Base-by-base conservation (phyloP, 2,113 vertebrate species). In the Pedionomus torquatus region DNA sequence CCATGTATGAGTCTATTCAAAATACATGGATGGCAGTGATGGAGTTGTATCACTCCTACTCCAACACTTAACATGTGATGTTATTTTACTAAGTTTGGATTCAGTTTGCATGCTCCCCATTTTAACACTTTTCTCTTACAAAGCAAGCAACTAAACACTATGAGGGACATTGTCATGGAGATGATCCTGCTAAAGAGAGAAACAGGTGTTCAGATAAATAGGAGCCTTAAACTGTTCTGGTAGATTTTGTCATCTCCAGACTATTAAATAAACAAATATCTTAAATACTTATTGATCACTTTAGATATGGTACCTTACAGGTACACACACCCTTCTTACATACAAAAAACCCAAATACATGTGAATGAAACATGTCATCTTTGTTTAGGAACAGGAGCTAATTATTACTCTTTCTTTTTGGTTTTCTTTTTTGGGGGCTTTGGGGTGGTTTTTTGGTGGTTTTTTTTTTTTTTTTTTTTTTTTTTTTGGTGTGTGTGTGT, bases 121-220 rank as follows among this genome's bases (percentile, higher is more conserved):
- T 79, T 79, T 91, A 89, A 87, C 46, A 71, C 20, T 84, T 86
- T 46, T 85, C 39, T 85, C 48, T 91, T 83, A 76, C 23, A 92
- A 77, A 90, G 55, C 37, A 76, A 91, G 75, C 65, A 89, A 46
- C 63, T 81, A 83, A 91, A 92, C 64, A 80, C 2, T 20, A 31
- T 52, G 55, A 95, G 46, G 66, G 79, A 71, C 69, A 96, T 74
- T 96, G 87, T 92, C 78, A 95, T 90, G 87, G 90, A 86, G 68
- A 94, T 96, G 82, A 77, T 51, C n/a, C 91, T 83, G 88, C 84
- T 23, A 88, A 89, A 95, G 72, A 92, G 2, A 90, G 72, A 66
- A 95, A 82, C 46, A 95, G 93, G 72, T 96, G 66, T 60, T 76
- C 70, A 81, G 55, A 94, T 69, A 88, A 83, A 83, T 18, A 77